phyloP scores from a whole-genome alignment of 2,113 vertebrate species.

The Salvelinus alpinus region DNA sequence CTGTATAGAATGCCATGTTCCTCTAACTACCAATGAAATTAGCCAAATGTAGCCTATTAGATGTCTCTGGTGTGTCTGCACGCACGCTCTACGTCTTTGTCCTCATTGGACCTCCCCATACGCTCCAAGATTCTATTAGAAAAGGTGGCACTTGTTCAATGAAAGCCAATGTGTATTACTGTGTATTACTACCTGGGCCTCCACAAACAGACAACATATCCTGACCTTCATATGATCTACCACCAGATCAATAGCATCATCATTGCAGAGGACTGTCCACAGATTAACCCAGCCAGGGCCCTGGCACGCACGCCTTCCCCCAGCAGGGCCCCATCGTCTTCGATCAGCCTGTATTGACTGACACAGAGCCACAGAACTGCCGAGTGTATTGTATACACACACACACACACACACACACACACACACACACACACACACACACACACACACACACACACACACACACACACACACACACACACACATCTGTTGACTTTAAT shows the following conservation, averaged over 20 bases:
- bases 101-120: not conserved
- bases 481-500: constrained; percentile 52
- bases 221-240: constrained; percentile 71
- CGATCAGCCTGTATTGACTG: constrained; percentile 60
- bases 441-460: constrained; percentile 29
- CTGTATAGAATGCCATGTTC: not conserved
- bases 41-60: too few relatives aligned
- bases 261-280: constrained; percentile 56
- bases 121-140: not conserved
- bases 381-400: not conserved
- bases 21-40: not conserved
- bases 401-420: not conserved
- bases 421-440: constrained; percentile 23
- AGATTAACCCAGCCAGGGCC: constrained; percentile 61
- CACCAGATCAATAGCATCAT: constrained; percentile 73
- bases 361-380: constrained; percentile 5
- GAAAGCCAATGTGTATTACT: constrained; percentile 31
- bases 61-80: too few relatives aligned
- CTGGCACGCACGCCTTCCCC: not conserved
- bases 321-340: constrained; percentile 38
- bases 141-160: not conserved
- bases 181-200: constrained; percentile 46
- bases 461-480: constrained; percentile 28
- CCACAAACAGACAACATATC: constrained; percentile 58
- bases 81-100: not conserved